Evolutionary conservation across 2,113 vertebrate species (phyloP), one percentile per base, ranked within the genome.

Genomic region (Podarcis raffonei): DNA sequence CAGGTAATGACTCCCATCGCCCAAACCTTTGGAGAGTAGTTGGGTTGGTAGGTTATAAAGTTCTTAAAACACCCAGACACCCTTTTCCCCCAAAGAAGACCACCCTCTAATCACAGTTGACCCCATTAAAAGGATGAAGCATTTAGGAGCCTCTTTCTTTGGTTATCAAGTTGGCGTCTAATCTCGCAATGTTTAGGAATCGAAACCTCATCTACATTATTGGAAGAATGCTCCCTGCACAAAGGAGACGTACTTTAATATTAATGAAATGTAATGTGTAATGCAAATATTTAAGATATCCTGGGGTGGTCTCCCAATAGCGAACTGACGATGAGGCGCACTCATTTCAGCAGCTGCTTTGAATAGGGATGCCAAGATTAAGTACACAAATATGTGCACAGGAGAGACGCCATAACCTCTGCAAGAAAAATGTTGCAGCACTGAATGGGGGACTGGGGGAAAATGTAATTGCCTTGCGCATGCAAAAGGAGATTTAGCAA

Each of bases 221-320:
- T 37, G 16, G 68, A 32, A 84, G 9, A 72, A 12, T 57, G 48
- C 32, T 79, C 16, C 81, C 11, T 62, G 30, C 6, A 37, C 59
- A 12, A 78, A 32, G 25, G 30, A 65, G 74, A 78, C 8, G 23
- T 68, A 32, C 37, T 78, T 86, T 79, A 86, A 86, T 68, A 79
- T 86, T 86, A 86, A 86, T 69, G 30, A 79, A n/a, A 68, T 78
- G 62, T 30, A 75, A 75, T 75, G 32, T 35, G 32, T 75, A 75
- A 86, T 86, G 85, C 85, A 86, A 86, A 69, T 68, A 86, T 86
- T 86, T 86, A 79, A 79, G 62, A 68, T 78, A 79, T 79, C 85
- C 75, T 32, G 75, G 27, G 75, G 59, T 53, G 48, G 76, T 86
- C 75, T 86, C 22, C 6, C 85, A 25, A 32, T 79, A 86, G 27